phyloP scores from a whole-genome alignment of 2,888 invertebrate genomes.

The Pardosa pseudoannulata region DNA sequence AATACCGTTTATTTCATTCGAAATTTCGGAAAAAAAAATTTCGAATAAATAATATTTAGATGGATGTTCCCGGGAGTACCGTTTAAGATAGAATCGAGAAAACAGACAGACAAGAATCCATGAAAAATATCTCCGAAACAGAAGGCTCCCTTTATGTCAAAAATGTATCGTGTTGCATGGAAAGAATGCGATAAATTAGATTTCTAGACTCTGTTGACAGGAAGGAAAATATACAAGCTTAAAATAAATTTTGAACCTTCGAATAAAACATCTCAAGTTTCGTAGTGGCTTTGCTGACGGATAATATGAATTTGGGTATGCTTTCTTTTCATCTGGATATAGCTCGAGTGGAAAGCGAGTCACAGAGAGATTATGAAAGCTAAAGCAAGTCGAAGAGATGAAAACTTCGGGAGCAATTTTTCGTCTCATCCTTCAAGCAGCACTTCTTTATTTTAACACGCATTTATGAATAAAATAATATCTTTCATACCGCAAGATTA shows the following conservation, averaged over 20 bases:
- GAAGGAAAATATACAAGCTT: constrained; percentile 27
- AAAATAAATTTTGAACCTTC: constrained; percentile 47
- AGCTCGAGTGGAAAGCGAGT: not conserved
- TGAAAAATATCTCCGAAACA: not conserved
- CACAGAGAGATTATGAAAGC: constrained; percentile 41
- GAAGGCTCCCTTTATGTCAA: not conserved
- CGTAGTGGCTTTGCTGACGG: not conserved
- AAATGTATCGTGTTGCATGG: constrained; percentile 20
- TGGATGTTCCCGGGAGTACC: not conserved
- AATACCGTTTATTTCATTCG: not conserved
- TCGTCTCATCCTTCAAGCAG: constrained; percentile 28
- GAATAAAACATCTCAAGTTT: constrained; percentile 45
- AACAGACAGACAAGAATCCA: not conserved
- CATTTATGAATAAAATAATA: constrained; percentile 56
- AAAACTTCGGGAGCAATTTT: constrained; percentile 39
- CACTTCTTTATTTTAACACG: constrained; percentile 37
- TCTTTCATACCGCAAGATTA: too few species aligned
- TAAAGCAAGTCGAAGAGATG: constrained; percentile 25
- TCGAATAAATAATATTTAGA: not conserved
- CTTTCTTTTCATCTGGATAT: constrained; percentile 50
- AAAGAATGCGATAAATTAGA: constrained; percentile 52
- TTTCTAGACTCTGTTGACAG: constrained; percentile 44
- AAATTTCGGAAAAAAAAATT: not conserved
- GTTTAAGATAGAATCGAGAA: not conserved
- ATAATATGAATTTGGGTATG: constrained; percentile 35